These are phyloP conservation scores for Piscicola geometra DNA, from an alignment of 2,888 invertebrate species.

Conservation along the genomic window DNA sequence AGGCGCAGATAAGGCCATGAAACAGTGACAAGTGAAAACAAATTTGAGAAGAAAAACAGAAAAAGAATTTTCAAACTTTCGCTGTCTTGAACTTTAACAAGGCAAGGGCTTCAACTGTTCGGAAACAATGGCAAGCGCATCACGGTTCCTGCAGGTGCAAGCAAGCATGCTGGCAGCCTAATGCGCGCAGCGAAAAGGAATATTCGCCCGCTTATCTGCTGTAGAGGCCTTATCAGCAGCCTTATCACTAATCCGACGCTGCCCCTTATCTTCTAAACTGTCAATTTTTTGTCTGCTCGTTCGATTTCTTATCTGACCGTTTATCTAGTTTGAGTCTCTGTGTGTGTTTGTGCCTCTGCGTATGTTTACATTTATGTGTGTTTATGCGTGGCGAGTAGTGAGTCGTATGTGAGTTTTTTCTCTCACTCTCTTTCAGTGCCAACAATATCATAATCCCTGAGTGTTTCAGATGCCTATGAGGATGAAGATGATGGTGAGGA, in stretches of 20 bases:
- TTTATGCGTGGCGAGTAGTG: background rate
- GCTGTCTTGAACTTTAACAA: no score
- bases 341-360: conserved; percentile 8
- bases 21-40: no score
- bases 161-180: no score
- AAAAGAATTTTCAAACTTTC: no score
- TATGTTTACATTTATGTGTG: background rate
- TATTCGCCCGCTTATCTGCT: background rate
- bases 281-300: conserved; percentile 32
- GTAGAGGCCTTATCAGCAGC: conserved; percentile 21
- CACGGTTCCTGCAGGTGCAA: no score
- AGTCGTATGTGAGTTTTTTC: background rate
- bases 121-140: no score
- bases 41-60: no score
- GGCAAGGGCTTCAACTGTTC: no score
- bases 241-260: conserved; percentile 34
- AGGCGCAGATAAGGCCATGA: background rate
- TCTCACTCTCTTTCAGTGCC: no score
- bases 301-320: conserved; percentile 27
- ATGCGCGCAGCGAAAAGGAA: background rate
- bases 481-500: no score
- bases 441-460: no score
- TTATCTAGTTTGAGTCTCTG: conserved; percentile 19
- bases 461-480: no score
- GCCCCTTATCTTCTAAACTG: conserved; percentile 32